Evolutionary conservation across 1,140 invertebrate genomes (phyloP).

Genomic region (Tetragnatha versicolor): DNA sequence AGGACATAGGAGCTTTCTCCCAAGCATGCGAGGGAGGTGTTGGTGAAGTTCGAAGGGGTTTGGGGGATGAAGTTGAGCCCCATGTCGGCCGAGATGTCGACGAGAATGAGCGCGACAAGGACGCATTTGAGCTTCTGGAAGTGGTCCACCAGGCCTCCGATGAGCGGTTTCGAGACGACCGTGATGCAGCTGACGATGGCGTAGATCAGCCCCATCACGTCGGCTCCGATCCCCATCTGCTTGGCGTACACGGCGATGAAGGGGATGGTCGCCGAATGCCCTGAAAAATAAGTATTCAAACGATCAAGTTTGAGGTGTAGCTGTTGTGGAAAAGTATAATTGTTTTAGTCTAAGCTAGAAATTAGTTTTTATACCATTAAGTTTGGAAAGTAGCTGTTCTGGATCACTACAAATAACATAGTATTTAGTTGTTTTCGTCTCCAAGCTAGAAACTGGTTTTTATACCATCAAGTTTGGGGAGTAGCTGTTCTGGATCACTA

Average conservation of each 20-base stretch:
- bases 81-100: constrained; percentile 34
- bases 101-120: constrained; percentile 49
- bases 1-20: background rate
- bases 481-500: too few relatives aligned
- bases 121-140: constrained; percentile 58
- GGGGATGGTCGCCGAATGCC: constrained; percentile 61
- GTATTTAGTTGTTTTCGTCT: too few relatives aligned
- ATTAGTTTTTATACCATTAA: too few relatives aligned
- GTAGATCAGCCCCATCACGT: constrained; percentile 61
- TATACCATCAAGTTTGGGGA: too few relatives aligned
- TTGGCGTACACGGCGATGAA: constrained; percentile 63
- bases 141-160: constrained; percentile 62
- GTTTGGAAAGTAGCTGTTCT: too few relatives aligned
- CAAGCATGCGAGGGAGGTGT: background rate
- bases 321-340: too few relatives aligned
- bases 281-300: background rate
- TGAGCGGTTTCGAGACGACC: constrained; percentile 60
- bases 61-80: constrained; percentile 24
- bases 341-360: too few relatives aligned
- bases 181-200: constrained; percentile 62
- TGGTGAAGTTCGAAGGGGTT: background rate
- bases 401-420: too few relatives aligned
- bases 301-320: background rate
- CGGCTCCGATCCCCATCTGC: constrained; percentile 60
- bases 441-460: too few relatives aligned